A percentile compares a stretch with the other conserved stretches of the same genome.
phyloP scores from a whole-genome alignment of 2,113 vertebrate species.

The Circaetus cinerascens region DNA sequence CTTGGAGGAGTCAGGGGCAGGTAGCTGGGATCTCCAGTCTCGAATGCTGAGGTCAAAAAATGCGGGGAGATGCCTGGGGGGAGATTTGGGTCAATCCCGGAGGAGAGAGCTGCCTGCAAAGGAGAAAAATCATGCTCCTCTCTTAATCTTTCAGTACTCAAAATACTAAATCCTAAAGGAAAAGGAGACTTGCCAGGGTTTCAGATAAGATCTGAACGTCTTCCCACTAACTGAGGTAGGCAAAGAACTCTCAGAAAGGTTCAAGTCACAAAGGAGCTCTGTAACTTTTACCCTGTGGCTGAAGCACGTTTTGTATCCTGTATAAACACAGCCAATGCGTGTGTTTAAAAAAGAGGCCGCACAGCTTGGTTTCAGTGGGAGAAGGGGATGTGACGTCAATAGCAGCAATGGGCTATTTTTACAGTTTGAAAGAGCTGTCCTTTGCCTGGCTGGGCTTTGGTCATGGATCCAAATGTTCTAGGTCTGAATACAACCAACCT shows the following conservation, averaged over 20 bases:
- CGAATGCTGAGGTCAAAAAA: no score
- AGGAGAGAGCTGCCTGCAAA: no score
- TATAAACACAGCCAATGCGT: not conserved
- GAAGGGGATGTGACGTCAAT: not conserved
- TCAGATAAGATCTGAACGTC: not conserved
- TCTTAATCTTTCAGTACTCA: not conserved
- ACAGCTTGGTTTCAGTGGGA: not conserved
- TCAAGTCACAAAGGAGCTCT: not conserved
- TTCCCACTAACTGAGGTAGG: not conserved
- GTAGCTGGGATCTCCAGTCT: no score
- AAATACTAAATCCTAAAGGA: not conserved
- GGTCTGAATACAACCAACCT: not conserved
- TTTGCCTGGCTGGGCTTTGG: not conserved
- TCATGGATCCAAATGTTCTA: not conserved
- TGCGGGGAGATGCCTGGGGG: no score
- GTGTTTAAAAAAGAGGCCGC: not conserved
- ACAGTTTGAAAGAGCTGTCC: not conserved
- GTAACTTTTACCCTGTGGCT: not conserved
- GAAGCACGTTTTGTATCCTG: fast-evolving
- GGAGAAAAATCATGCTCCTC: no score
- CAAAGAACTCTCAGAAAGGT: not conserved
- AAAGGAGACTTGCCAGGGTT: not conserved
- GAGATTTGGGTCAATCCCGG: no score
- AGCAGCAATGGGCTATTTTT: not conserved
- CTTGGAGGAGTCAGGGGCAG: no score